Evolutionary conservation across 2,797 vertebrate species (phyloP).

Genomic region (Aselliscus stoliczkanus): DNA sequence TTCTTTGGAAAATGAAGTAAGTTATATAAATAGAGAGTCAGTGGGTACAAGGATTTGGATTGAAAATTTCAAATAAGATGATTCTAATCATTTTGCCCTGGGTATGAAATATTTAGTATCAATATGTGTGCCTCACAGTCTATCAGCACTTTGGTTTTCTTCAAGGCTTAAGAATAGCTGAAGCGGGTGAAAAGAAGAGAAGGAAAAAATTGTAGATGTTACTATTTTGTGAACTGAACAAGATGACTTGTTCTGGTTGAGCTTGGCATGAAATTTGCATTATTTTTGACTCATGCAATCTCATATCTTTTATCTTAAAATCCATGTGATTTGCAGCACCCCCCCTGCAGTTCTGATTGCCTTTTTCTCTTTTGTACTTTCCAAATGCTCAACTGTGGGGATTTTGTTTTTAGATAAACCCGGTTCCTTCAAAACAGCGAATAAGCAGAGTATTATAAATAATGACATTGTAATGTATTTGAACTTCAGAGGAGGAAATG

Average conservation of each 20-base stretch:
- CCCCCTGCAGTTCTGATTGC: not conserved
- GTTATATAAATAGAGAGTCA: not conserved
- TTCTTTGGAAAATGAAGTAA: not conserved
- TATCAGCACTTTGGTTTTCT: not conserved
- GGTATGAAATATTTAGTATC: not conserved
- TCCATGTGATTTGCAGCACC: constrained; percentile 27
- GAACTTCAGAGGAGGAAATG: not conserved
- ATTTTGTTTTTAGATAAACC: constrained; percentile 32
- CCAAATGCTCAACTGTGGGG: not conserved
- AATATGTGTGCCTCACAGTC: not conserved
- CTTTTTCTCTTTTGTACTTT: constrained; percentile 8
- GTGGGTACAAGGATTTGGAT: not conserved
- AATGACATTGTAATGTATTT: not conserved
- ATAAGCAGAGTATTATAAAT: constrained; percentile 23
- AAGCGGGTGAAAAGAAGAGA: not conserved
- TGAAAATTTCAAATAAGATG: not conserved
- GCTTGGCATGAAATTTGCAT: not conserved
- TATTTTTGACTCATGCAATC: not conserved
- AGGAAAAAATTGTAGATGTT: not conserved
- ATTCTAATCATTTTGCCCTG: not conserved
- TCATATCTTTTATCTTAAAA: constrained; percentile 33
- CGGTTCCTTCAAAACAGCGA: constrained; percentile 15
- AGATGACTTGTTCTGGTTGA: not conserved
- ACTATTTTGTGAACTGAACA: not conserved
- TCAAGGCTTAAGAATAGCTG: not conserved